Evolutionary conservation across 2,888 invertebrate species (phyloP).

Genomic region (Mesorhabditis spiculigera): DNA sequence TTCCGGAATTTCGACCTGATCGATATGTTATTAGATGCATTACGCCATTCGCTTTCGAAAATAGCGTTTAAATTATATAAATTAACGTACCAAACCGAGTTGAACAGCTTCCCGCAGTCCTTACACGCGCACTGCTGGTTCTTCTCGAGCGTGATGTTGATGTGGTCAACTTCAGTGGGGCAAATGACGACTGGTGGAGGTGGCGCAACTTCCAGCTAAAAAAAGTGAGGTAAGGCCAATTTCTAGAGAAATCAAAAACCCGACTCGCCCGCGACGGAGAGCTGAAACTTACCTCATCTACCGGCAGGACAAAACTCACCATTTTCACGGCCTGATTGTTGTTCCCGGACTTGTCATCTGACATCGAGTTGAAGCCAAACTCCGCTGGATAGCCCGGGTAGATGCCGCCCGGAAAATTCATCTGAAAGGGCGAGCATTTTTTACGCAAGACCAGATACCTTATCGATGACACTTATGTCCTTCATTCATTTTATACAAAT

Average conservation of each 20-base stretch:
- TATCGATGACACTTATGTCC: too few species aligned
- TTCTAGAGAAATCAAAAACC: too few species aligned
- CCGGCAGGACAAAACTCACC: not conserved
- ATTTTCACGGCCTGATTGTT: not conserved
- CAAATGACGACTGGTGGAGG: constrained; percentile 55
- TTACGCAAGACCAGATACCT: too few species aligned
- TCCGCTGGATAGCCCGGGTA: not conserved
- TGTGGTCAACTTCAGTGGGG: constrained; percentile 53
- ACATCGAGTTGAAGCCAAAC: not conserved
- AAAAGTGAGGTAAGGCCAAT: too few species aligned
- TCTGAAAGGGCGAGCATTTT: not conserved
- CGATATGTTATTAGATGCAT: not conserved
- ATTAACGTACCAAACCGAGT: constrained; percentile 48
- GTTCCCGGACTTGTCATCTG: not conserved
- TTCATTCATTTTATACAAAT: too few species aligned
- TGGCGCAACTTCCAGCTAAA: constrained; percentile 42
- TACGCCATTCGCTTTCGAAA: not conserved
- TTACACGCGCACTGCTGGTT: constrained; percentile 57
- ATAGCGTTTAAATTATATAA: not conserved
- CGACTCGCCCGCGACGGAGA: too few species aligned
- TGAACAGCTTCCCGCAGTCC: constrained; percentile 57
- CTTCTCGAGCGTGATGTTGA: constrained; percentile 54
- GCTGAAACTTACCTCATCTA: not conserved
- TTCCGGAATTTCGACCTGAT: not conserved
- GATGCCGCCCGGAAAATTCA: not conserved